Percentiles rank a stretch among this genome's conserved stretches.
These are phyloP conservation scores for Brachypalpus laphriformis DNA, from an alignment of 2,888 invertebrate species.

Conservation along the genomic window DNA sequence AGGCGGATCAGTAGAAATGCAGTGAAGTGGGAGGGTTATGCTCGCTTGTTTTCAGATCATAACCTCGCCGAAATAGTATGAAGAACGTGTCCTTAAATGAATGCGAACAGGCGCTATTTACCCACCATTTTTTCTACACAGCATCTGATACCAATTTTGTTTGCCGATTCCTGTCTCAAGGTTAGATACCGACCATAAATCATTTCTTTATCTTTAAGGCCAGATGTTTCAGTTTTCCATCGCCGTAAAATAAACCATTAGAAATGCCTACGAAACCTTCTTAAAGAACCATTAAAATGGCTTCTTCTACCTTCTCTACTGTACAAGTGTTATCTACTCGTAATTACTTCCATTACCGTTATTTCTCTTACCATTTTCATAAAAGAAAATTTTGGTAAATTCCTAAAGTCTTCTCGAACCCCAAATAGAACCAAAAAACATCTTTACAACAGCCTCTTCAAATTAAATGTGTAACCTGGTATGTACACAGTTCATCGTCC, in stretches of 20 bases:
- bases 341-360: background rate
- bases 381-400: background rate
- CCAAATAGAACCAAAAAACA: background rate
- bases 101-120: too few species aligned
- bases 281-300: background rate
- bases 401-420: background rate
- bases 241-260: background rate
- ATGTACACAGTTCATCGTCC: background rate
- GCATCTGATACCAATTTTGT: too few species aligned
- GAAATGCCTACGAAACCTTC: background rate
- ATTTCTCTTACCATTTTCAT: background rate
- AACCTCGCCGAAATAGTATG: too few species aligned
- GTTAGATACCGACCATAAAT: background rate
- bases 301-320: background rate
- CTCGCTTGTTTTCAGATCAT: too few species aligned
- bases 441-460: background rate
- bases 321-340: background rate
- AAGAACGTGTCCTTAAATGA: too few species aligned
- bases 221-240: background rate
- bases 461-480: background rate
- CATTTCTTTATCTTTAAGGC: background rate
- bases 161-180: too few species aligned
- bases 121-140: too few species aligned
- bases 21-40: too few species aligned
- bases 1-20: too few species aligned